These are phyloP conservation scores for Hypotaenidia okinawae DNA, from an alignment of 2,797 vertebrate genomes.

Conservation along the genomic window DNA sequence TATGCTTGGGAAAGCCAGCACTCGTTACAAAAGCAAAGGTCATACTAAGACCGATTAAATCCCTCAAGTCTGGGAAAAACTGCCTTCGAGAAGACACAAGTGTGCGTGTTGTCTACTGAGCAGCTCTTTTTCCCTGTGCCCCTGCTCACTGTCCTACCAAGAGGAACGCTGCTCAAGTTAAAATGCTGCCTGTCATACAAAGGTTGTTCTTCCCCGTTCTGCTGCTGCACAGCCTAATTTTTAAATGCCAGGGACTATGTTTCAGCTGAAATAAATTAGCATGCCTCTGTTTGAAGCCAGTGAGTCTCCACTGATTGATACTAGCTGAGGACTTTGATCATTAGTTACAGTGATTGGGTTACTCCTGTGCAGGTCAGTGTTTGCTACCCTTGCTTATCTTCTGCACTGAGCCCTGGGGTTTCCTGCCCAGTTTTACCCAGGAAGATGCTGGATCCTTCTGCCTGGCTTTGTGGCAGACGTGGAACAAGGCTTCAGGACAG, in stretches of 20 bases:
- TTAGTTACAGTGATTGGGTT: background rate
- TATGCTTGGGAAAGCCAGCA: background rate
- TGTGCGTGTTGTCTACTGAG: background rate
- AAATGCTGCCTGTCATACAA: background rate
- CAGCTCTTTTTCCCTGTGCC: background rate
- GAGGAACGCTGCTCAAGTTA: background rate
- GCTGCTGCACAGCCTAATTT: background rate
- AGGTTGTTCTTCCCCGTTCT: background rate
- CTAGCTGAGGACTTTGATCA: background rate
- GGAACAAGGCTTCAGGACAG: background rate
- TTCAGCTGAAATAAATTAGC: constrained; percentile 15
- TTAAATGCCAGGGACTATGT: background rate
- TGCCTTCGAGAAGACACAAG: background rate
- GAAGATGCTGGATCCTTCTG: background rate
- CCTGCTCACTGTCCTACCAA: rapidly evolving
- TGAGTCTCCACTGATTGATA: background rate
- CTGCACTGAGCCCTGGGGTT: background rate
- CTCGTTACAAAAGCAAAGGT: background rate
- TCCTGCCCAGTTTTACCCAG: background rate
- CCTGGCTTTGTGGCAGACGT: background rate
- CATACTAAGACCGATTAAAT: background rate
- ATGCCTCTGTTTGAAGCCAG: background rate
- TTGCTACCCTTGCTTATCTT: background rate
- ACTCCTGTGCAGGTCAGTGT: background rate
- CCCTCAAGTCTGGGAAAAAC: background rate